These are phyloP conservation scores for Hyperoplus lanceolatus DNA, from an alignment of 2,797 vertebrate genomes.

Conservation along the genomic window DNA sequence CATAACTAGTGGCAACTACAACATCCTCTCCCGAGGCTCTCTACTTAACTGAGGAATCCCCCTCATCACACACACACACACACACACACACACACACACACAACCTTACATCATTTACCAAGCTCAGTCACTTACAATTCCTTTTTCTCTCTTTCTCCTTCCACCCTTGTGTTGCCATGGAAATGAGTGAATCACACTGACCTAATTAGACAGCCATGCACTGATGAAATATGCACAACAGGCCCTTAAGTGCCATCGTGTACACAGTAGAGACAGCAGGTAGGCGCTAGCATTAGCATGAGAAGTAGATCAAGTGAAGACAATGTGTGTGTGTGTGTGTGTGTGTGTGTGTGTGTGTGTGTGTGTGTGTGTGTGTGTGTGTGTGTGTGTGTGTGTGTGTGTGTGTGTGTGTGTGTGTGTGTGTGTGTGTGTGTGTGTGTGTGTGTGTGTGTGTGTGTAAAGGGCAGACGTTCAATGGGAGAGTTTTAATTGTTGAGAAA, in stretches of 20 bases:
- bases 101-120: slow-evolving; percentile 62
- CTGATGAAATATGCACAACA: slow-evolving; percentile 83
- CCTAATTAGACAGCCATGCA: slow-evolving; percentile 84
- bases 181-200: slow-evolving; percentile 80
- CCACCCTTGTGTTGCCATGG: slow-evolving; percentile 82
- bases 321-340: neutral
- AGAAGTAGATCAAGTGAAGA: slow-evolving; percentile 26
- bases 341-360: slow-evolving; percentile 2
- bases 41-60: slow-evolving; percentile 45
- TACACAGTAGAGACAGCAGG: slow-evolving; percentile 63
- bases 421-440: slow-evolving; percentile 1
- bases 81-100: slow-evolving; percentile 59
- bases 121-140: slow-evolving; percentile 57
- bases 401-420: slow-evolving; percentile 7
- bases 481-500: slow-evolving; percentile 35
- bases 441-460: slow-evolving; percentile 1
- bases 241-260: slow-evolving; percentile 43
- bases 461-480: neutral
- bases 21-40: slow-evolving; percentile 26
- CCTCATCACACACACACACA: slow-evolving; percentile 50
- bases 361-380: slow-evolving; percentile 1
- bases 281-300: slow-evolving; percentile 50
- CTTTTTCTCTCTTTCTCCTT: slow-evolving; percentile 34
- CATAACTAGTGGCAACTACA: slow-evolving; percentile 62
- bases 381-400: neutral